Evolutionary conservation across 2,797 vertebrate species (phyloP).

Genomic region (Gallinago nigripennis): DNA sequence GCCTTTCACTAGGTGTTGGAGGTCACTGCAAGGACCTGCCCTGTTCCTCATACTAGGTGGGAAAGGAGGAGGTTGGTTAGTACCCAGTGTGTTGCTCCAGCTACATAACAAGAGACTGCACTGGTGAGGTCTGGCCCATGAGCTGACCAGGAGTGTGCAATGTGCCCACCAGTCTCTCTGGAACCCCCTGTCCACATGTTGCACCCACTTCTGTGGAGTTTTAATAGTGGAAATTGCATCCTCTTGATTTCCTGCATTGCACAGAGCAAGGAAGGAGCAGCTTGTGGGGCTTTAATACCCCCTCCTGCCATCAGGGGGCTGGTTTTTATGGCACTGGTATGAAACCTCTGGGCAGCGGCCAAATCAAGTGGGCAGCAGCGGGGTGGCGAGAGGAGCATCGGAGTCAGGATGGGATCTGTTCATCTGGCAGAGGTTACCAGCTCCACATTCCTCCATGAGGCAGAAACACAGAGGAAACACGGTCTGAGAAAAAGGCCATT

Average conservation of each 20-base stretch:
- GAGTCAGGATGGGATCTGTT: neutral
- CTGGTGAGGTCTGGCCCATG: neutral
- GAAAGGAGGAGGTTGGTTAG: neutral
- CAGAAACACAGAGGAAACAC: neutral
- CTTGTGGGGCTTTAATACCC: neutral
- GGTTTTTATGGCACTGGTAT: neutral
- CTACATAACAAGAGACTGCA: neutral
- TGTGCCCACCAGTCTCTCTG: neutral
- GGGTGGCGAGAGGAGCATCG: neutral
- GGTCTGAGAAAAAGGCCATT: neutral
- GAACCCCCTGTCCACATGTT: fast-evolving
- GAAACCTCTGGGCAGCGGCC: neutral
- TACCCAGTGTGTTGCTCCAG: no score
- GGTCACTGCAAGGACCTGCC: neutral
- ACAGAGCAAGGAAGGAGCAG: neutral
- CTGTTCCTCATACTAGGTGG: fast-evolving
- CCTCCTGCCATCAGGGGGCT: neutral
- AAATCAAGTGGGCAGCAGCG: neutral
- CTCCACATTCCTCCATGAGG: neutral
- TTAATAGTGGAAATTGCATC: neutral
- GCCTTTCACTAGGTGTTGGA: neutral
- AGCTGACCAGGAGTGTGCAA: neutral
- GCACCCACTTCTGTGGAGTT: fast-evolving
- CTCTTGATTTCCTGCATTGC: neutral
- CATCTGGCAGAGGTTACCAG: neutral